phyloP scores from a whole-genome alignment of 2,888 invertebrate species.

The Diabrotica balteata region DNA sequence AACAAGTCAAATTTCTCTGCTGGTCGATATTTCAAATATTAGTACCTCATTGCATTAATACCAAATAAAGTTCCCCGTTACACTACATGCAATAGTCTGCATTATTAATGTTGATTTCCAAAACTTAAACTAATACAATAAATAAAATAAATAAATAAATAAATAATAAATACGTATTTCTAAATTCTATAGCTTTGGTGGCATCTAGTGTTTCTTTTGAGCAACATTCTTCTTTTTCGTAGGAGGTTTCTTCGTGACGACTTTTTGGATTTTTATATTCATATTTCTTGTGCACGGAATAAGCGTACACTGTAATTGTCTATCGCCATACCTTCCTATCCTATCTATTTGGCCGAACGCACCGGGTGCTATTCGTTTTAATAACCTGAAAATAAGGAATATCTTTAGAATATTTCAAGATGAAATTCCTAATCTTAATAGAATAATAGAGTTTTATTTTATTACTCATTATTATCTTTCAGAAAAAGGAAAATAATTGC shows the following conservation, averaged over 20 bases:
- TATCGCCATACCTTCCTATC: constrained; percentile 53
- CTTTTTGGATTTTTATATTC: constrained; percentile 23
- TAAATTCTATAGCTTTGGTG: constrained; percentile 45
- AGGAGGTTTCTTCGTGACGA: constrained; percentile 32
- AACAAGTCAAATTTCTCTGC: too few species aligned
- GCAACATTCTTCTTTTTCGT: constrained; percentile 42
- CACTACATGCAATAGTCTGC: not conserved
- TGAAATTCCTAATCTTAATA: too few species aligned
- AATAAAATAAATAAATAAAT: constrained; percentile 44
- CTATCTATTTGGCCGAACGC: constrained; percentile 54
- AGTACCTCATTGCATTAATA: too few species aligned
- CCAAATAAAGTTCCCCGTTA: too few species aligned
- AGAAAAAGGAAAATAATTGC: too few species aligned
- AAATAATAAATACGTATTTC: constrained; percentile 13
- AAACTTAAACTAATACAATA: constrained; percentile 26
- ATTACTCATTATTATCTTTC: too few species aligned
- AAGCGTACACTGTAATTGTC: constrained; percentile 55
- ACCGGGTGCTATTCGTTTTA: constrained; percentile 53
- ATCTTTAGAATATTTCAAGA: not conserved
- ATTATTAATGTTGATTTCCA: constrained; percentile 7
- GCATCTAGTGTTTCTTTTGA: constrained; percentile 44
- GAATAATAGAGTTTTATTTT: too few species aligned
- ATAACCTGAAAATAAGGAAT: constrained; percentile 48
- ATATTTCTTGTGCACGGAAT: constrained; percentile 54
- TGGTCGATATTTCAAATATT: too few species aligned